Percentiles rank a stretch among this genome's conserved stretches.
phyloP scores from a whole-genome alignment of 1,140 invertebrate genomes.

The Bilobella aurantiaca region DNA sequence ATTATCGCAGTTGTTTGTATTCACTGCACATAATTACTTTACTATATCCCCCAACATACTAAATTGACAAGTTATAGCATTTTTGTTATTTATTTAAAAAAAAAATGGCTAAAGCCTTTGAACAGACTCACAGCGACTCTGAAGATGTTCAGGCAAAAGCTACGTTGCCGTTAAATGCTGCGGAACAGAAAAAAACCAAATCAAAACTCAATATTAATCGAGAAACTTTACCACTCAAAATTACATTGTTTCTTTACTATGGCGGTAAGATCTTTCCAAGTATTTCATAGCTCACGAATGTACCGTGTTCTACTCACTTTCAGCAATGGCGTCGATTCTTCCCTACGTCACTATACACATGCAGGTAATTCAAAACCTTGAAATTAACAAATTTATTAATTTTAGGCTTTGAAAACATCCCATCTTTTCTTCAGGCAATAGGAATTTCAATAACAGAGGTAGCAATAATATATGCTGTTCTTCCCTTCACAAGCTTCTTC shows the following conservation, averaged over 20 bases:
- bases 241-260: conserved; percentile 67
- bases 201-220: conserved; percentile 28
- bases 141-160: not conserved
- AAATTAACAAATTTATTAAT: conserved; percentile 35
- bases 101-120: not conserved
- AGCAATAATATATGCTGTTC: conserved; percentile 66
- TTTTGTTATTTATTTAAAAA: not conserved
- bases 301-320: not conserved
- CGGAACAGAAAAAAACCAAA: not conserved
- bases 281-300: not conserved
- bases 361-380: conserved; percentile 45
- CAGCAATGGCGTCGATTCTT: conserved; percentile 63
- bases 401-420: not conserved
- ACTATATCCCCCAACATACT: too few relatives aligned
- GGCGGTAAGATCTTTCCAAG: conserved; percentile 47
- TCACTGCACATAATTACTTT: too few relatives aligned
- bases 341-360: conserved; percentile 77
- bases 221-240: conserved; percentile 50
- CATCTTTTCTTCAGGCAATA: conserved; percentile 41
- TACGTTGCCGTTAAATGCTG: not conserved
- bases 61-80: too few relatives aligned
- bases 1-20: not conserved
- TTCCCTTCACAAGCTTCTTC: conserved; percentile 68
- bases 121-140: not conserved
- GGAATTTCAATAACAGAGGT: conserved; percentile 72